A percentile compares a stretch with the other conserved stretches of the same genome.
phyloP scores from a whole-genome alignment of 2,113 vertebrate species.

The Perca schrenkii region DNA sequence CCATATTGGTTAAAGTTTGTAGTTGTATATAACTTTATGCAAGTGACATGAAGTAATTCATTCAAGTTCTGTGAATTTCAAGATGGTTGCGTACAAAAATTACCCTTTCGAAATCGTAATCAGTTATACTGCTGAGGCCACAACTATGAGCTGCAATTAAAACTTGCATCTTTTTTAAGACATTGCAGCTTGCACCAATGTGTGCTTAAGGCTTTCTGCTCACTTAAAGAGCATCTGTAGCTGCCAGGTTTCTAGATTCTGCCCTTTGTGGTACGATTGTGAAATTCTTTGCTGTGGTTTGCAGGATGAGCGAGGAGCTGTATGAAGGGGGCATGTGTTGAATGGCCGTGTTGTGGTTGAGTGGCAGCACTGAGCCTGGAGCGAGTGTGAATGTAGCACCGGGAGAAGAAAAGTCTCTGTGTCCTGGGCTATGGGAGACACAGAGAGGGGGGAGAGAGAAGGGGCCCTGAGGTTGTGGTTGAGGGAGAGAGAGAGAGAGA shows the following conservation, averaged over 20 bases:
- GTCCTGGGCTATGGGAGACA: slow-evolving; percentile 55
- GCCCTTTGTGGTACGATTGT: slow-evolving; percentile 75
- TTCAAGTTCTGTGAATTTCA: not conserved
- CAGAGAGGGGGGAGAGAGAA: not conserved
- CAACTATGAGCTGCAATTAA: slow-evolving; percentile 53
- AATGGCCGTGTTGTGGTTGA: slow-evolving; percentile 70
- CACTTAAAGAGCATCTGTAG: slow-evolving; percentile 71
- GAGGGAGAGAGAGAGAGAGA: slow-evolving; percentile 2
- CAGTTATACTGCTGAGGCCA: slow-evolving; percentile 12
- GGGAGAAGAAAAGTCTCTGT: slow-evolving; percentile 83
- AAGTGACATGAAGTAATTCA: not conserved
- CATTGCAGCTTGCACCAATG: slow-evolving; percentile 15
- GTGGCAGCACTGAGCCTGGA: slow-evolving; percentile 67
- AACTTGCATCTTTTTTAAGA: slow-evolving; percentile 56
- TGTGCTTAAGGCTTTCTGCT: slow-evolving; percentile 41
- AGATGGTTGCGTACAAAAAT: slow-evolving; percentile 6
- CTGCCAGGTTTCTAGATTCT: slow-evolving; percentile 71
- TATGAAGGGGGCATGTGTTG: slow-evolving; percentile 68
- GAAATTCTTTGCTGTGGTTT: slow-evolving; percentile 78
- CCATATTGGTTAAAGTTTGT: not conserved
- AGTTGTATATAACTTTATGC: not conserved
- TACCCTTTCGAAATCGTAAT: slow-evolving; percentile 11
- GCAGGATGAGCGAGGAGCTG: slow-evolving; percentile 50
- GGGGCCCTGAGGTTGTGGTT: slow-evolving; percentile 48
- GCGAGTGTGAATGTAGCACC: slow-evolving; percentile 77